Base-by-base conservation (phyloP, 1,140 invertebrate species). In the Phthorimaea operculella region DNA sequence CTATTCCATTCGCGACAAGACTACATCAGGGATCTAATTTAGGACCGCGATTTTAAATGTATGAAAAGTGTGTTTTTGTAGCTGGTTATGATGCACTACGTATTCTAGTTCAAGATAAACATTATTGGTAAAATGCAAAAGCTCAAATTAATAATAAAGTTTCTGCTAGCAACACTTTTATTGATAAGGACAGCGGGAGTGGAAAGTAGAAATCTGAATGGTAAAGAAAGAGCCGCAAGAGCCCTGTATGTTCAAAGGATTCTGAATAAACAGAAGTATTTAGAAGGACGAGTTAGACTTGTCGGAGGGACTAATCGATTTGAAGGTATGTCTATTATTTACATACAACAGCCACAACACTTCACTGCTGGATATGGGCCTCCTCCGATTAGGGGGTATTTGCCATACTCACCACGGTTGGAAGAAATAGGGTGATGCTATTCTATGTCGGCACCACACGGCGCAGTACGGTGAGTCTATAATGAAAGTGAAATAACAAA, bases 271-370 rank as follows among this genome's bases (percentile, higher is more conserved):
- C 74, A 91, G 54, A 91, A 90, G 66, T 89, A 90, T 72, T 87
- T 90, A 55, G 92, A 94, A 55, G 92, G 92, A n/a, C 89, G 88
- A 55, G 68, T 94, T 12, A 89, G 89, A 60, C 78, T 94, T 1
- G 84, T 92, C 5, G 92, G 91, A 15, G 91, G 92, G 7, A 74
- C 85, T 4, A 88, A 77, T 11, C 86, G 88, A 60, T 89, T 88
- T 66, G 92, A 93, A 90, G 92, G 92, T 93, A 87, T 65, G 59
- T 51, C 21, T 6, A 28, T 4, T 4, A 28, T 28, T 28, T 28
- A 2, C 2, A 6, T 28, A 6, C 21, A 28, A 28, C n/a, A n/a
- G n/a, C n/a, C n/a, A n/a, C n/a, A n/a, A n/a, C n/a, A n/a, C 34
- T 12, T 12, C 34, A 36, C 34, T 36, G 34, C 34, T 36, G 34